phyloP scores from a whole-genome alignment of 2,888 invertebrate genomes.

The Diloba caeruleocephala region DNA sequence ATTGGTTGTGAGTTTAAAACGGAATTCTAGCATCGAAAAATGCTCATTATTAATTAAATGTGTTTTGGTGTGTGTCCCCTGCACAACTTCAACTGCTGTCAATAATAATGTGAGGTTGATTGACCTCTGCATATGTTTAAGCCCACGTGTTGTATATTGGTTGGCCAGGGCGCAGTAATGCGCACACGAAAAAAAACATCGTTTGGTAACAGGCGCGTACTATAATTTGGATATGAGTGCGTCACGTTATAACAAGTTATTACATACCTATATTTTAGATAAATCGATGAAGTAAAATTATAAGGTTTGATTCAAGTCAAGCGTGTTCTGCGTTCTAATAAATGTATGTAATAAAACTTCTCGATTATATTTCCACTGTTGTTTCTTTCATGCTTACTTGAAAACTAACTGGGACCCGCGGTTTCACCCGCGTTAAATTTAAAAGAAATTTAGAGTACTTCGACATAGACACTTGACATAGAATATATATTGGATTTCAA shows the following conservation, averaged over 20 bases:
- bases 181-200: constrained; percentile 31
- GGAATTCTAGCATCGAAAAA: constrained; percentile 49
- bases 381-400: not conserved
- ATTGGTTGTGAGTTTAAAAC: constrained; percentile 25
- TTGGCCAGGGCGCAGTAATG: constrained; percentile 30
- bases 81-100: constrained; percentile 47
- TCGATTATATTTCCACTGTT: constrained; percentile 14
- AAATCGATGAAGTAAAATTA: constrained; percentile 46
- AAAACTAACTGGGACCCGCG: no score
- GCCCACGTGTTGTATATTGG: constrained; percentile 28
- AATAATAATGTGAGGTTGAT: constrained; percentile 47
- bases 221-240: constrained; percentile 34
- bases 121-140: constrained; percentile 49
- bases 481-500: no score
- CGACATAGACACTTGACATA: no score
- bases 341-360: not conserved
- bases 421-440: no score
- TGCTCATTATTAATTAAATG: constrained; percentile 55
- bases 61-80: constrained; percentile 47
- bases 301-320: constrained; percentile 14
- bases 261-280: constrained; percentile 24
- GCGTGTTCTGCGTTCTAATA: constrained; percentile 1
- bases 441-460: no score
- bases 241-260: constrained; percentile 20
- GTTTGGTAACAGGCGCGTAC: constrained; percentile 14